Evolutionary conservation across 2,797 vertebrate genomes (phyloP).

Genomic region (Propithecus perrieri): DNA sequence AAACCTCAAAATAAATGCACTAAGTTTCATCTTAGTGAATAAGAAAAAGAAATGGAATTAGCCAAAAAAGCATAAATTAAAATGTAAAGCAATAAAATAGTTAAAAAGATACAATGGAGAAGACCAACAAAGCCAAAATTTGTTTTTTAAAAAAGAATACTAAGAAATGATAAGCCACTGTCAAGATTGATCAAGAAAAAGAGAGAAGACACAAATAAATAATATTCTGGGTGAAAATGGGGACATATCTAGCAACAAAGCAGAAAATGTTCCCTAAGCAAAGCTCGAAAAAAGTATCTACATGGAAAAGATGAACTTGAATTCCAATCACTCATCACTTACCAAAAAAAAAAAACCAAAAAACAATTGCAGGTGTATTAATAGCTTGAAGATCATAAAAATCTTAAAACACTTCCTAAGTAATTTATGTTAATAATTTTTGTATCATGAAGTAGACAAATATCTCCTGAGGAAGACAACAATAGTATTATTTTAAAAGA

Average conservation of each 20-base stretch:
- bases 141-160: background rate
- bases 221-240: background rate
- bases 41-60: background rate
- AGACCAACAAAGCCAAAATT: background rate
- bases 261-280: background rate
- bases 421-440: background rate
- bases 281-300: background rate
- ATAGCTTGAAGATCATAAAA: background rate
- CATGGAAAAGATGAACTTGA: background rate
- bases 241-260: background rate
- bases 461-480: background rate
- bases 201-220: background rate
- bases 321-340: background rate
- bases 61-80: background rate
- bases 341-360: background rate
- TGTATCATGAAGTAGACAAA: background rate
- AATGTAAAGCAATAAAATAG: background rate
- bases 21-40: background rate
- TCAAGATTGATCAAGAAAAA: background rate
- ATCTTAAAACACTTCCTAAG: background rate
- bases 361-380: background rate
- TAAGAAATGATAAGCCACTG: background rate
- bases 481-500: background rate
- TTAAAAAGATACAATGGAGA: background rate
- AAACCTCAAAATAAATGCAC: background rate